phyloP scores from a whole-genome alignment of 2,888 invertebrate species.

The Scaptomyza caliginosa region DNA sequence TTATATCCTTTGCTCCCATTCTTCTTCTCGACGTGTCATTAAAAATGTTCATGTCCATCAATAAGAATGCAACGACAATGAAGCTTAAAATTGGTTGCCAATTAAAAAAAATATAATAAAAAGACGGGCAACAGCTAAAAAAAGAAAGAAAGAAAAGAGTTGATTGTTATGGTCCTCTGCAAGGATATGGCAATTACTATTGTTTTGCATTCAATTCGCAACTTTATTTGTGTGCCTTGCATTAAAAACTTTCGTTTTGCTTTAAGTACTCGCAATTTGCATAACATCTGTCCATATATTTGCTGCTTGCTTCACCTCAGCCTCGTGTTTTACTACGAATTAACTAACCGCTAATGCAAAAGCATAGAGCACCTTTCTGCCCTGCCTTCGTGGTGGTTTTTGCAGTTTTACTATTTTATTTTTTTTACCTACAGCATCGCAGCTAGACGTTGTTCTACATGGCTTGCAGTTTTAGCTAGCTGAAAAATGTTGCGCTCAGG shows the following conservation, averaged over 20 bases:
- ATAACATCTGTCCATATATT: not conserved
- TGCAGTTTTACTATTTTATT: too few species aligned
- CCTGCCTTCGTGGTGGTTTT: too few species aligned
- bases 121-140: too few species aligned
- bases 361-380: conserved; percentile 4
- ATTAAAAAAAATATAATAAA: too few species aligned
- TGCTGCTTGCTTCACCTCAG: not conserved
- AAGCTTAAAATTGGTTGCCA: not conserved
- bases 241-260: not conserved
- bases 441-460: not conserved
- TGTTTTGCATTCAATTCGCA: not conserved
- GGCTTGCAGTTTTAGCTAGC: not conserved
- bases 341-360: conserved; percentile 32
- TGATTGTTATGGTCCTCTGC: too few species aligned
- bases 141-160: too few species aligned
- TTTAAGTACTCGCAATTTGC: too few species aligned
- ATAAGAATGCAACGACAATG: not conserved
- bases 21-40: not conserved
- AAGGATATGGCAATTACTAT: not conserved
- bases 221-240: not conserved
- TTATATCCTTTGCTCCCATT: conserved; percentile 8
- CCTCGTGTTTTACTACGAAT: conserved; percentile 29
- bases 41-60: not conserved
- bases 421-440: not conserved
- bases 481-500: not conserved